Percentiles rank a stretch among this genome's conserved stretches.
Evolutionary conservation across 2,113 vertebrate genomes (phyloP).

Genomic region (Polypterus senegalus): DNA sequence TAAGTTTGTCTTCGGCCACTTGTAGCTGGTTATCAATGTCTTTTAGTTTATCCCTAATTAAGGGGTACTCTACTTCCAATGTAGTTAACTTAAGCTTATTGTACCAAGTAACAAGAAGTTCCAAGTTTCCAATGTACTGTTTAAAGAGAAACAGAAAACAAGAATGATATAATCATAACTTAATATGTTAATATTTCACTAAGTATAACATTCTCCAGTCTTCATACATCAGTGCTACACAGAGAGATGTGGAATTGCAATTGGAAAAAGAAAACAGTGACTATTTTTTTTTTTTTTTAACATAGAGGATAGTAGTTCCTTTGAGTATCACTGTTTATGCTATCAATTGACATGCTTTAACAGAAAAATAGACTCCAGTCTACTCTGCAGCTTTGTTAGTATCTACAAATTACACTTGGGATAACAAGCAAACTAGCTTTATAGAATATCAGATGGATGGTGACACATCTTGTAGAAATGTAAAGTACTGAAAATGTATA

Average conservation of each 20-base stretch:
- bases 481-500: too few species aligned
- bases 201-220: background rate
- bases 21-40: constrained; percentile 40
- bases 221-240: background rate
- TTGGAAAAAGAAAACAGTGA: background rate
- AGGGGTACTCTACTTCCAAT: constrained; percentile 54
- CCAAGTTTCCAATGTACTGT: constrained; percentile 51
- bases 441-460: too few species aligned
- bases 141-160: constrained; percentile 2
- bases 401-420: too few species aligned
- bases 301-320: too few species aligned
- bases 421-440: too few species aligned
- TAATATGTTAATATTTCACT: too few species aligned
- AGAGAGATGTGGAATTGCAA: background rate
- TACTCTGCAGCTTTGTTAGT: too few species aligned
- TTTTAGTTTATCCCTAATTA: constrained; percentile 44
- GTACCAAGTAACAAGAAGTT: constrained; percentile 53
- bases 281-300: too few species aligned
- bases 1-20: constrained; percentile 36
- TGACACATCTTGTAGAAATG: too few species aligned
- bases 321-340: too few species aligned
- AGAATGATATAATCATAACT: background rate
- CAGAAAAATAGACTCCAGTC: too few species aligned
- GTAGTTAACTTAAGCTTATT: constrained; percentile 54
- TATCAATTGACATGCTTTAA: too few species aligned